These are phyloP conservation scores for Orycteropus afer DNA, from an alignment of 2,113 vertebrate species.

Conservation along the genomic window DNA sequence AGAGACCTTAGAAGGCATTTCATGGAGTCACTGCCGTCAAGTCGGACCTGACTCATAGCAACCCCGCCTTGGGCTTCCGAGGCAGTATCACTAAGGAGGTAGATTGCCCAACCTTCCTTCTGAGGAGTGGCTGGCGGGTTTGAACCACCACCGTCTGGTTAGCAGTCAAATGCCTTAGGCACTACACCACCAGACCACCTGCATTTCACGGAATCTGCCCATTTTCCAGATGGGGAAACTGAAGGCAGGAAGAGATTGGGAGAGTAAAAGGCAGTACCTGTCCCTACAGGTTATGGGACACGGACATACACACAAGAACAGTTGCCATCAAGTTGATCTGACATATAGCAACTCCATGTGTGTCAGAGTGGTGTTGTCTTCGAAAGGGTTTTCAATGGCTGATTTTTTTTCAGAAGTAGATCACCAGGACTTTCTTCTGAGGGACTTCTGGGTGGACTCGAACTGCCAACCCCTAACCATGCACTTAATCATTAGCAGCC, in stretches of 20 bases:
- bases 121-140: too few relatives aligned
- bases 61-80: too few relatives aligned
- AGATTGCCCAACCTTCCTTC: too few relatives aligned
- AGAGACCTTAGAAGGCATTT: background rate
- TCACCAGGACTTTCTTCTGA: background rate
- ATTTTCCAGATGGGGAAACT: background rate
- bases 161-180: too few relatives aligned
- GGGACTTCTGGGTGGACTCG: background rate
- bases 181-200: too few relatives aligned
- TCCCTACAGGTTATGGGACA: background rate
- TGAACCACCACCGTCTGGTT: too few relatives aligned
- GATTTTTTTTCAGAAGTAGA: background rate
- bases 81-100: too few relatives aligned
- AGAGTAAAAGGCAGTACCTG: background rate
- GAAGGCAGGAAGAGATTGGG: background rate
- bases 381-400: background rate
- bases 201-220: background rate
- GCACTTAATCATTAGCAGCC: too few relatives aligned
- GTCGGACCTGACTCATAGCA: too few relatives aligned
- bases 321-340: background rate
- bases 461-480: background rate
- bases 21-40: too few relatives aligned
- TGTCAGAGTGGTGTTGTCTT: background rate
- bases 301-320: background rate
- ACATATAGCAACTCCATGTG: background rate